Evolutionary conservation across 1,140 invertebrate genomes (phyloP).

Genomic region (Laupala kohalensis): DNA sequence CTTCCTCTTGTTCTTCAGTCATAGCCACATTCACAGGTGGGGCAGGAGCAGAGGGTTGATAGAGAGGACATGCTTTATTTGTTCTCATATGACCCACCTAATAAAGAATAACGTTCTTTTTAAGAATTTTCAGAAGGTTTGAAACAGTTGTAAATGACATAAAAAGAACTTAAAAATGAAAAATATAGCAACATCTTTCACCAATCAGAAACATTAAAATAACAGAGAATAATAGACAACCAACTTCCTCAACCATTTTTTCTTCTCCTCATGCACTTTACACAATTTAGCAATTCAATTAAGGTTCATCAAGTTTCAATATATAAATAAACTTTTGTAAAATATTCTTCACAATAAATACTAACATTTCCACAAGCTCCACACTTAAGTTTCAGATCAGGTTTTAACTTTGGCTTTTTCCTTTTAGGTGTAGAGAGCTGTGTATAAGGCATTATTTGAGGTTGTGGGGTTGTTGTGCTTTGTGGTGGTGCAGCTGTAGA

Average conservation of each 20-base stretch:
- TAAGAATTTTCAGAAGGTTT: slow-evolving; percentile 1
- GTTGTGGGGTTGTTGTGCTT: background rate
- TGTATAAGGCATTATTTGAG: slow-evolving; percentile 10
- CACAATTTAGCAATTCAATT: no score
- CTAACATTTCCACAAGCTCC: slow-evolving; percentile 89
- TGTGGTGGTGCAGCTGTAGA: slow-evolving; percentile 26
- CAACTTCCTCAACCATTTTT: no score
- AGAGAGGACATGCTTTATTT: slow-evolving; percentile 91
- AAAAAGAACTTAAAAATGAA: background rate
- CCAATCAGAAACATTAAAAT: no score
- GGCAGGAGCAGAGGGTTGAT: slow-evolving; percentile 51
- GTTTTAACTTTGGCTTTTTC: slow-evolving; percentile 73
- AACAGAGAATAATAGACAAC: no score
- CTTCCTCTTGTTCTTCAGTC: slow-evolving; percentile 70
- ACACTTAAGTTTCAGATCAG: slow-evolving; percentile 83
- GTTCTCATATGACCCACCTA: slow-evolving; percentile 69
- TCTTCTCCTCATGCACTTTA: no score
- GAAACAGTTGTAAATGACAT: slow-evolving; percentile 1
- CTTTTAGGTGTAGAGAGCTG: slow-evolving; percentile 36
- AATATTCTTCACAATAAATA: no score
- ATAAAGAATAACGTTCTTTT: slow-evolving; percentile 14
- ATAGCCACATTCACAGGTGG: slow-evolving; percentile 60
- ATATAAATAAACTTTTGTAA: no score
- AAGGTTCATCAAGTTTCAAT: no score
- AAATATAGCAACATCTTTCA: no score